A percentile compares a stretch with the other conserved stretches of the same genome.
Conservation (phyloP, 2,888 invertebrate species). For the Selenia dentaria region DNA sequence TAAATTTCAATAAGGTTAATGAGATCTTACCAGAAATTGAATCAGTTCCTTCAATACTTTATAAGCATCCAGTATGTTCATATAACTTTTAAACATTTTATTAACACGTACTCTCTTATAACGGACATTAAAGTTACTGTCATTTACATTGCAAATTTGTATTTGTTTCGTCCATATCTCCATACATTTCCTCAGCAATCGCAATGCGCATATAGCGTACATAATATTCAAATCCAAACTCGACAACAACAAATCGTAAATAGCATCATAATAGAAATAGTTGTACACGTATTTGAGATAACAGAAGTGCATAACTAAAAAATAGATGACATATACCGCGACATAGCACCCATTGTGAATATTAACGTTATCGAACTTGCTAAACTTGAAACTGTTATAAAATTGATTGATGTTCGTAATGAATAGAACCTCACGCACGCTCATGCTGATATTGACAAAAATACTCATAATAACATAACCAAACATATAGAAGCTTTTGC, state of each 20-base stretch:
- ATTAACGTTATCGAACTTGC: neutral
- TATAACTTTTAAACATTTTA: neutral
- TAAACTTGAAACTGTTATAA: neutral
- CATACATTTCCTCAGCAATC: neutral
- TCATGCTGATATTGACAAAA: neutral
- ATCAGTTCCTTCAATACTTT: neutral
- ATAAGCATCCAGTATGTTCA: neutral
- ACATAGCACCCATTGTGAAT: neutral
- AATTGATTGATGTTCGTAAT: neutral
- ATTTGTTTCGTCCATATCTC: neutral
- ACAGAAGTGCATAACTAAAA: neutral
- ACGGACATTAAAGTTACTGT: neutral
- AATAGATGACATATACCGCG: neutral
- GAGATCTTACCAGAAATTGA: neutral
- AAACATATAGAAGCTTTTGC: neutral
- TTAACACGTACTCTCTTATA: neutral
- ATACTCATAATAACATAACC: neutral
- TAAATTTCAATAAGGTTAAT: too few species aligned
- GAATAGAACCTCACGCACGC: neutral
- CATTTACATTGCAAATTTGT: neutral
- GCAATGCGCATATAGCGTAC: neutral
- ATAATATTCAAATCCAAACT: neutral
- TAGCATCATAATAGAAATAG: neutral
- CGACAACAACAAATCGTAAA: neutral
- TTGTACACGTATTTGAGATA: neutral